Evolutionary conservation across 2,113 vertebrate species (phyloP), one percentile per base, ranked within the genome.

Genomic region (Chlorodrepanis virens): DNA sequence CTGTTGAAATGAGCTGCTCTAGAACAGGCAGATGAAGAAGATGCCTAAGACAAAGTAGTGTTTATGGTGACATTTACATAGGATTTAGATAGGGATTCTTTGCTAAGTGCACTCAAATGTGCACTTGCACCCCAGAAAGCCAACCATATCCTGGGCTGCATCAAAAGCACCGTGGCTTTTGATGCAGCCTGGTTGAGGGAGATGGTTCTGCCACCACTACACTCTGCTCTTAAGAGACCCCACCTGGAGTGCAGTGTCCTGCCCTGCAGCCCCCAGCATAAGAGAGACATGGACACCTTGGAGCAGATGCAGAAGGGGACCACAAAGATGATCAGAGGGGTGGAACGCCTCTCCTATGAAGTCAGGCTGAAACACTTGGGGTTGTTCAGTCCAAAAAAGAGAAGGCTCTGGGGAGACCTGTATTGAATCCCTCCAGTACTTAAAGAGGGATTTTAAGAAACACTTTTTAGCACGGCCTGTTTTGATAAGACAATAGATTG

Each of bases 1-100:
- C 53, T 75, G 54, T 69, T 85, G 37, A 82, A 84, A 90, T 45
- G 33, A 82, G 15, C n/a, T 85, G 49, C 53, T 95, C 57, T 80
- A 83, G 85, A 90, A 45, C 25, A 74, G 68, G 76, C 39, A 75
- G 31, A 81, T 22, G 42, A 81, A 65, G 60, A 76, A 37, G 70
- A 42, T 53, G 17, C 33, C 11, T 45, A 44, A 74, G 12, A 80
- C 28, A 42, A 39, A 49, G 12, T 5, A 42, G n/a, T 29, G 20
- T 35, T 53, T 42, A 31, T 0, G 1, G 10, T 72, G 64, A 65
- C 40, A 29, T 76, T 72, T 75, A 24, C 14, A 19, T 7, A 14
- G 31, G 17, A 12, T 37, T 59, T 50, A 59, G 13, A 18, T 18
- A 5, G 18, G 10, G 15, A 25, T 45, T 85, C 7, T 76, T 74